Evolutionary conservation across 2,797 vertebrate genomes (phyloP), one percentile per base, ranked within the genome.

Genomic region (Bradypodion pumilum): DNA sequence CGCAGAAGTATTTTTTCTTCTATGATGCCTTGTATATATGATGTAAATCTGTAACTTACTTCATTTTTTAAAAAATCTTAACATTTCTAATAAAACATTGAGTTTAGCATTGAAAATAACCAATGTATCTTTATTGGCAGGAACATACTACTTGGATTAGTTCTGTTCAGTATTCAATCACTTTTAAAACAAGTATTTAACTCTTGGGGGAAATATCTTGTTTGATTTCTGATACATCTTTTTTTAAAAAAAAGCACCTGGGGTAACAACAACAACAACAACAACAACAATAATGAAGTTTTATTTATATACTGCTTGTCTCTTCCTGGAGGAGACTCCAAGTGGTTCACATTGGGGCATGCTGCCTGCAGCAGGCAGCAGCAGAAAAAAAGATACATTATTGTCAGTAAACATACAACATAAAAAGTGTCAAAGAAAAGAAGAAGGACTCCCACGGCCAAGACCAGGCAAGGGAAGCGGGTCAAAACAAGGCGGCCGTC

Each of bases 191-290:
- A 32, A 5, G 2, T 12, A 21, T 46, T 27, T 56, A 63, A 37
- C 1, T 62, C 42, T 63, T 74, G 8, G 5, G 27, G 25, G 7
- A 29, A 74, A 49, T 27, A 0, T 19, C 2, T 35, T 25, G 63
- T 0, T 1, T 5, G 0, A 0, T 40, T 44, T 80, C 49, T 3
- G 1, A 0, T 56, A 29, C 49, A n/a, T n/a, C n/a, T n/a, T n/a
- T 35, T 66, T 12, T 32, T n/a, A 16, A 32, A 9, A 62, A 62
- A 40, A 8, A n/a, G n/a, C n/a, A n/a, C n/a, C n/a, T n/a, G n/a
- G n/a, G n/a, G n/a, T n/a, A n/a, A n/a, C n/a, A n/a, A n/a, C n/a
- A n/a, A n/a, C n/a, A n/a, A n/a, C n/a, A n/a, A n/a, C n/a, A n/a
- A n/a, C n/a, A n/a, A n/a, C n/a, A n/a, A n/a, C n/a, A n/a, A n/a